Evolutionary conservation across 2,113 vertebrate genomes (phyloP), one percentile per base, ranked within the genome.

Genomic region (Otolemur garnettii): DNA sequence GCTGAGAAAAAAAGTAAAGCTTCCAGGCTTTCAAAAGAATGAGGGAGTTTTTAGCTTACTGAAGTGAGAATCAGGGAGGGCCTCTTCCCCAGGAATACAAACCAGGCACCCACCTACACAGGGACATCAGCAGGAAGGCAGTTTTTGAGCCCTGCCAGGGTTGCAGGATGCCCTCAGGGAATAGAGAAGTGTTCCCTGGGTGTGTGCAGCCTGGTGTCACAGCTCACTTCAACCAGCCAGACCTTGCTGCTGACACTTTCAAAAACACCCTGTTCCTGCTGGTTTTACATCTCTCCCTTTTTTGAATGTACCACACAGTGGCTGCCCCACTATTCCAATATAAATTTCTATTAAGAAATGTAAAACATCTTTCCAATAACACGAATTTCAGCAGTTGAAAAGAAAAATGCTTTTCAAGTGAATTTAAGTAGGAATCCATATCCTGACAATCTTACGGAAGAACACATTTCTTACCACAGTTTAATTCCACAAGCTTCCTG

Each of bases 1-100:
- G 13, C 28, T 91, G 64, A 96, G n/a, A 66, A 83, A 66, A 45
- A 59, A 82, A 53, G 19, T n/a, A 94, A 82, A 84, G n/a, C 38
- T 90, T 30, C 1, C 2, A 81, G 42, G 30, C n/a, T 97, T 90
- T 91, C 57, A 90, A 64, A n/a, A 90, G 60, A 95, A 87, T 45
- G 59, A 57, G 42, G 50, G 59, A 87, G 60, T 68, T 89, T 66
- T 84, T 35, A 68, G 42, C 38, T 93, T 74, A 91, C 28, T 30
- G 15, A 79, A 77, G 69, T 66, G 64, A 83, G 66, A 94, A 77
- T 60, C 57, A 72, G 4, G 24, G 18, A 93, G n/a, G 83, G 33
- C 17, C 60, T 82, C 17, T 80, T 50, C 7, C n/a, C 38, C 33
- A 50, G 28, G 75, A 89, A 85, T 45, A 35, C 5, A 21, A 59